Evolutionary conservation across 2,113 vertebrate genomes (phyloP), one percentile per base, ranked within the genome.

Genomic region (Phalacrocorax brasilianus): DNA sequence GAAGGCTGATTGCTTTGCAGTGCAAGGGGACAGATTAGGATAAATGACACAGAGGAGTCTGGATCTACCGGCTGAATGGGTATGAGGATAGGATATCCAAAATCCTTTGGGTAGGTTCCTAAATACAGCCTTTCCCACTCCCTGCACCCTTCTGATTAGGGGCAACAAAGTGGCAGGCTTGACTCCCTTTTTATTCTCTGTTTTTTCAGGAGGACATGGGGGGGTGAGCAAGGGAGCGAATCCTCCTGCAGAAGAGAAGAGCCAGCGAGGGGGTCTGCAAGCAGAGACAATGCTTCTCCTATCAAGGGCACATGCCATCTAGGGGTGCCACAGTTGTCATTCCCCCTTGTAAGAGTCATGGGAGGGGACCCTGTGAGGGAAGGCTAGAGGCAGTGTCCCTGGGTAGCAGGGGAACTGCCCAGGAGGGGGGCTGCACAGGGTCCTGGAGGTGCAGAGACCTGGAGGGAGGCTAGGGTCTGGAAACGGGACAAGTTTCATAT

Each of bases 371-470:
- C 20, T 5, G 1, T 13, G n/a, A 73, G 18, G 27, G 11, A 30
- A 28, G 49, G 27, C 24, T 50, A 58, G 45, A 80, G 23, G 30
- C 33, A 65, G 13, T 26, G 27, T 63, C 27, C 33, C 35, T 79
- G 28, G 7, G 20, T n/a, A 55, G 53, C 26, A 47, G 63, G 26
- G 32, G 11, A 67, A 67, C 20, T 80, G n/a, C 38, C 22, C 0
- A 0, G 32, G n/a, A 27, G 2, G 12, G 5, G 17, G 3, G 4
- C 38, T 82, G 62, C 30, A 30, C 1, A 17, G 40, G 13, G 15
- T 2, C 30, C 70, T 70, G 67, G 26, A 56, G 18, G 9, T 33
- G 38, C 35, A 68, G 59, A 70, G 32, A 77, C 17, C 28, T 59
- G 55, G 50, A 71, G 28, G 13, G 50, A 88, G 19, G 33, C 47